Percentiles rank a stretch among this genome's conserved stretches.
phyloP scores from a whole-genome alignment of 2,888 invertebrate species.

The Apodemia duryi region DNA sequence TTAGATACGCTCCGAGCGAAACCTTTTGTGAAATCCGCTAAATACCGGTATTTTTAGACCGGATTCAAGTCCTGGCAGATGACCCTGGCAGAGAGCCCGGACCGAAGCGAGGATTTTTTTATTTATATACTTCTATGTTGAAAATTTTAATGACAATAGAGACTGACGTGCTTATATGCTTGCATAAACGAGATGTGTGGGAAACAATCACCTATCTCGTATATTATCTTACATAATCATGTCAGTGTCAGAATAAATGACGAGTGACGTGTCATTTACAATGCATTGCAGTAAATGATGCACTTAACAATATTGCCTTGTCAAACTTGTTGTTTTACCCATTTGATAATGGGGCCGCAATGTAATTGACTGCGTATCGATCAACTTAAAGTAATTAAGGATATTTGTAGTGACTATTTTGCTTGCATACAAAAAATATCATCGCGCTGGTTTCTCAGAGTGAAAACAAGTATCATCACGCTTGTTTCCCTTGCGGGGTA shows the following conservation, averaged over 20 bases:
- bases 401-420: background rate
- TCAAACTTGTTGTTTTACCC: constrained; percentile 32
- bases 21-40: too few relatives aligned
- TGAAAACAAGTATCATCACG: background rate
- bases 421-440: background rate
- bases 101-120: too few relatives aligned
- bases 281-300: constrained; percentile 22
- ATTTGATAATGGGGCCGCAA: background rate
- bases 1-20: too few relatives aligned
- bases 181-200: too few relatives aligned
- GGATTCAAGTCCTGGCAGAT: too few relatives aligned
- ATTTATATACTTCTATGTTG: too few relatives aligned
- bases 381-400: constrained; percentile 5
- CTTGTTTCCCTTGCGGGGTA: too few relatives aligned
- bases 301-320: constrained; percentile 33
- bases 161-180: too few relatives aligned
- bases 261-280: constrained; percentile 11
- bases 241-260: background rate
- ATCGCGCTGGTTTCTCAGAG: too few relatives aligned
- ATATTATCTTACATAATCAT: background rate
- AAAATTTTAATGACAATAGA: too few relatives aligned
- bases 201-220: background rate
- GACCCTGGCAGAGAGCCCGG: too few relatives aligned
- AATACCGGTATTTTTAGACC: too few relatives aligned
- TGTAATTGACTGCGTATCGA: constrained; percentile 16